phyloP scores from a whole-genome alignment of 1,140 invertebrate species.

The Thaumatotibia leucotreta region DNA sequence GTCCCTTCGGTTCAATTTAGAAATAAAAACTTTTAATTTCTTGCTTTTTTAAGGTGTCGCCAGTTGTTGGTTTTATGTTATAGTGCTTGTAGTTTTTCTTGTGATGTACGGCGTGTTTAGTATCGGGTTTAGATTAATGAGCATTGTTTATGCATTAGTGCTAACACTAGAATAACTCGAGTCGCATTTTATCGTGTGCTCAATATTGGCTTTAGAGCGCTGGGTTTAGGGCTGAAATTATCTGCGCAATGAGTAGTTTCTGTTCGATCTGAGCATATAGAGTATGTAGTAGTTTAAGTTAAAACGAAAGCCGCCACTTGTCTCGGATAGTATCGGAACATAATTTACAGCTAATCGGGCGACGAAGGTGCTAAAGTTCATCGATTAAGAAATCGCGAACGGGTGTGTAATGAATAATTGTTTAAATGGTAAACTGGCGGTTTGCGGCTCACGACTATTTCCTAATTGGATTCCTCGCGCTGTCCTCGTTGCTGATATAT shows the following conservation, averaged over 20 bases:
- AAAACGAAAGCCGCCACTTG: neutral
- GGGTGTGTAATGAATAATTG: neutral
- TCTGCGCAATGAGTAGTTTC: too few species aligned
- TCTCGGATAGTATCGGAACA: neutral
- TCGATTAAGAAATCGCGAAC: neutral
- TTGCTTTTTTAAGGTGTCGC: neutral
- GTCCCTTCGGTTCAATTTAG: neutral
- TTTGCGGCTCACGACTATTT: neutral
- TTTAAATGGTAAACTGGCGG: neutral
- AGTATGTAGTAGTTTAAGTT: neutral
- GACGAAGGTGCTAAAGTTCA: constrained; percentile 3
- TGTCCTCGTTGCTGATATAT: neutral
- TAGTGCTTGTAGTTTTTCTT: neutral
- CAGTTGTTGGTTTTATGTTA: neutral
- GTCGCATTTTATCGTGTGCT: too few species aligned
- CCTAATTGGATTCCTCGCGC: neutral
- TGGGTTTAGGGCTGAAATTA: too few species aligned
- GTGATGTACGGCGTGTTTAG: neutral
- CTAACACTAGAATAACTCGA: neutral
- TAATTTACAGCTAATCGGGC: neutral
- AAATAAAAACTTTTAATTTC: constrained; percentile 11
- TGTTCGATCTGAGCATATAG: too few species aligned
- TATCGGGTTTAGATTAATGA: constrained; percentile 4
- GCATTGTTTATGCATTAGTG: neutral
- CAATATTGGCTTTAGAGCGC: neutral